Evolutionary conservation across 2,888 invertebrate species (phyloP), one percentile per base, ranked within the genome.

Genomic region (Eueremaeus valkanovi): DNA sequence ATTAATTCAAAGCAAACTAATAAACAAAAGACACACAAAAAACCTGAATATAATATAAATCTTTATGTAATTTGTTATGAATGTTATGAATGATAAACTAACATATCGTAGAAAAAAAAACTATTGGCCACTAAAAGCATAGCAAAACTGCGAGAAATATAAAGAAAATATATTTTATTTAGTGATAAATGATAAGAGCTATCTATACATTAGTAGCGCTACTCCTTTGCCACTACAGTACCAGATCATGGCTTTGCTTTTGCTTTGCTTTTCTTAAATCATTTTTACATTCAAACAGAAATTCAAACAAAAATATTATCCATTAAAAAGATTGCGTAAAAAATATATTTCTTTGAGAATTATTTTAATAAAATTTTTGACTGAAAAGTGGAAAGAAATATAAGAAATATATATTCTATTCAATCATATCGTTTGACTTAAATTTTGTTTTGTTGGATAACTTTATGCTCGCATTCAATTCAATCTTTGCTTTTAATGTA

Each of bases 161-260:
- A 24, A 24, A 6, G 6, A 16, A 21, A 29, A 1, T 63, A n/a
- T n/a, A n/a, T n/a, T 63, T 31, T 31, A 33, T 63, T 33, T 63
- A 31, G 63, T 63, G 63, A 63, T 63, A 63, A 63, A 63, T 63
- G 63, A 63, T 63, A 63, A 63, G 9, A 27, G 8, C 24, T 24
- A 58, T 58, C 58, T 58, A 58, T 45, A 45, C 45, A 45, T 45
- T 18, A 36, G 36, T 11, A 45, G 45, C 11, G 8, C 58, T 58
- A 27, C 29, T 24, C 9, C 58, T 58, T 24, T 58, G 24, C 51
- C 51, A 51, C 5, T 18, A 51, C 18, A 5, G 27, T 3, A 29
- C 24, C 58, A 8, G 58, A 24, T 3, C 9, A 58, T 58, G 21
- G 51, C 18, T 51, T 5, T 51, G n/a, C n/a, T n/a, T 21, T 51